These are phyloP conservation scores for Nemapogon koenigi DNA, from an alignment of 2,888 invertebrate genomes.

Conservation along the genomic window DNA sequence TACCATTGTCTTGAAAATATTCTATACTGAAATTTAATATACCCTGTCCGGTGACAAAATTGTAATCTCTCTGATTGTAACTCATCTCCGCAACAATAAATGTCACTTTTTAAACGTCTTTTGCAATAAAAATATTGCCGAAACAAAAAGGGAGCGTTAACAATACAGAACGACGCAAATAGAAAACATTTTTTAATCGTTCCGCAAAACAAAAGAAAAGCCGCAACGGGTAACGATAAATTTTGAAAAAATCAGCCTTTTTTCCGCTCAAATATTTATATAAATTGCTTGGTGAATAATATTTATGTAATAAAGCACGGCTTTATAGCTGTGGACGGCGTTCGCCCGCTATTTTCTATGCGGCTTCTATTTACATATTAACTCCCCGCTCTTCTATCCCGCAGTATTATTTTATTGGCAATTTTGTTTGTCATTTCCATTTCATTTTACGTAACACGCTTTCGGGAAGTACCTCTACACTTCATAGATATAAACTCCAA, in stretches of 20 bases:
- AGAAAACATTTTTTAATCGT: slow-evolving; percentile 4
- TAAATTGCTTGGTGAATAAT: slow-evolving; percentile 13
- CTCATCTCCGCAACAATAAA: slow-evolving; percentile 4
- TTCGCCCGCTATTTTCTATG: slow-evolving; percentile 13
- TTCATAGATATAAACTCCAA: no score
- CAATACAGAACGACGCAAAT: slow-evolving; percentile 3
- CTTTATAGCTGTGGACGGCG: slow-evolving; percentile 12
- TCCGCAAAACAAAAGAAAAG: slow-evolving; percentile 11
- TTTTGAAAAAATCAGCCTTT: slow-evolving; percentile 20
- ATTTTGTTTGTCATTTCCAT: slow-evolving; percentile 7
- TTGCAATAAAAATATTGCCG: slow-evolving; percentile 5
- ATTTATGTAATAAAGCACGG: slow-evolving; percentile 15
- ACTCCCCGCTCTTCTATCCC: slow-evolving; percentile 26
- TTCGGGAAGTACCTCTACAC: no score
- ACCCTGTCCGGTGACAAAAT: no score
- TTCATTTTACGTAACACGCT: slow-evolving; percentile 3
- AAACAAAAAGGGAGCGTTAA: neutral
- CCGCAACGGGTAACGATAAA: slow-evolving; percentile 17
- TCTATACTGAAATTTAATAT: no score
- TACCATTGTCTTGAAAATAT: no score
- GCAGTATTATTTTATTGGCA: slow-evolving; percentile 8
- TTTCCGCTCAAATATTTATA: slow-evolving; percentile 15
- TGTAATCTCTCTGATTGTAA: no score
- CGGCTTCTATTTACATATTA: slow-evolving; percentile 18
- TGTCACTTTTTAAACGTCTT: slow-evolving; percentile 7